phyloP scores from a whole-genome alignment of 2,888 invertebrate genomes.

The Ephialtes manifestator region DNA sequence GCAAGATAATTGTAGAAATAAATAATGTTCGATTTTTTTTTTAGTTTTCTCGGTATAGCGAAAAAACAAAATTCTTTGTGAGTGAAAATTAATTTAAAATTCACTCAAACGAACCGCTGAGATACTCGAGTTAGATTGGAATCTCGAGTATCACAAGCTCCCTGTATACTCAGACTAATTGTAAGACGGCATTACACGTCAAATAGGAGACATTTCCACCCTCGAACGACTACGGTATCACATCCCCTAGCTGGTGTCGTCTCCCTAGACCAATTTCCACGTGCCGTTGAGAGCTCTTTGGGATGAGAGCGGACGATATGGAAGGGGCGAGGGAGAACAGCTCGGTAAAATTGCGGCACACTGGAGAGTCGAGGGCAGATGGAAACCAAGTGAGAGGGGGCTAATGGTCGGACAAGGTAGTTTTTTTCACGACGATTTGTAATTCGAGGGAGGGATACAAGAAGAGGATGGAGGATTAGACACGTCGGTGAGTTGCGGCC shows the following conservation, averaged over 20 bases:
- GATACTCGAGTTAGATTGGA: slow-evolving; percentile 24
- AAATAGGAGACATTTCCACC: slow-evolving; percentile 22
- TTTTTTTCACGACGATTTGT: slow-evolving; percentile 24
- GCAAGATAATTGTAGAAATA: no score
- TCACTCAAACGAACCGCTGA: not conserved
- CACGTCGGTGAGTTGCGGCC: not conserved
- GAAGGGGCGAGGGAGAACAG: not conserved
- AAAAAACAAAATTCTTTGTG: not conserved
- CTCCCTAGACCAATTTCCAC: slow-evolving; percentile 20
- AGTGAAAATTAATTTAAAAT: slow-evolving; percentile 13
- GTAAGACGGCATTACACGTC: slow-evolving; percentile 24
- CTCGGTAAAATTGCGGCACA: not conserved
- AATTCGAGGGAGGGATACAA: slow-evolving; percentile 15
- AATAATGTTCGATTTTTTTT: not conserved
- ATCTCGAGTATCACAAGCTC: slow-evolving; percentile 4
- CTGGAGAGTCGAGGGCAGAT: not conserved
- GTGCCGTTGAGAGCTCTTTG: slow-evolving; percentile 16
- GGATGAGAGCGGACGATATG: slow-evolving; percentile 18
- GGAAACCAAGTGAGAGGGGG: slow-evolving; percentile 11
- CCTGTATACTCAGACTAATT: slow-evolving; percentile 16
- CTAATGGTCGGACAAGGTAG: slow-evolving; percentile 11
- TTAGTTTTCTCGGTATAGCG: not conserved
- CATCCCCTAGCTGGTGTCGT: not conserved
- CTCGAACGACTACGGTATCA: not conserved
- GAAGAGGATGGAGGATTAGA: not conserved